Base-by-base conservation (phyloP, 2,797 vertebrate species). In the Phrynocephalus vlangalii region DNA sequence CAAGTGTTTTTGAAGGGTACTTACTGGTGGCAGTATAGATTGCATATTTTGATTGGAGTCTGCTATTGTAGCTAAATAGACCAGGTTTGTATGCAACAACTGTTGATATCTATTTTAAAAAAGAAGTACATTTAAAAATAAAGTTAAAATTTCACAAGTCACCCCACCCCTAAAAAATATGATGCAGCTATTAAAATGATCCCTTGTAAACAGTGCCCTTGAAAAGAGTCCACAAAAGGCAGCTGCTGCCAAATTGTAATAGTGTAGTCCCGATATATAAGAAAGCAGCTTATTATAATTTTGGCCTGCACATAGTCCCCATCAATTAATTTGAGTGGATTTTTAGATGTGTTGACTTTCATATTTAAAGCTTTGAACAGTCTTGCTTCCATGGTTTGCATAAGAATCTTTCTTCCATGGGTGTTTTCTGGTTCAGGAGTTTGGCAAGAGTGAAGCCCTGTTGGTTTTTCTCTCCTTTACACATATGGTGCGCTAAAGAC, bases 41-140 rank as follows among this genome's bases (percentile, higher is more conserved):
- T 99, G 99, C 98, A 99, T 99, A 95, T 99, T 99, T 95, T 99
- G 99, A 97, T 99, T 99, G 89, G 99, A 99, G 96, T 99, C 99
- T 97, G 99, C 99, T 98, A 99, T 99, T 86, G 99, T 99, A 52
- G 99, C 99, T 95, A 99, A 96, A 96, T 99, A 99, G 92, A 99
- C 99, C 96, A 99, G 94, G 96, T 99, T 99, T 96, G 99, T 99
- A 95, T 99, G 99, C 93, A 99, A 96, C 98, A 99, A 98, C 96
- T 99, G 99, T 90, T 99, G 99, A 96, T 99, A 99, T 94, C 99
- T 99, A 93, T 76, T 16, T 82, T 90, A 56, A 1, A 87, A 95
- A 91, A 90, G 88, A 85, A 90, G 73, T 1, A 85, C 11, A 38
- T 50, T 8, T 83, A 87, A 76, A 38, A 48, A 6, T 28, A 15